Evolutionary conservation across 2,888 invertebrate genomes (phyloP), one percentile per base, ranked within the genome.

Genomic region (Taenaris catops): DNA sequence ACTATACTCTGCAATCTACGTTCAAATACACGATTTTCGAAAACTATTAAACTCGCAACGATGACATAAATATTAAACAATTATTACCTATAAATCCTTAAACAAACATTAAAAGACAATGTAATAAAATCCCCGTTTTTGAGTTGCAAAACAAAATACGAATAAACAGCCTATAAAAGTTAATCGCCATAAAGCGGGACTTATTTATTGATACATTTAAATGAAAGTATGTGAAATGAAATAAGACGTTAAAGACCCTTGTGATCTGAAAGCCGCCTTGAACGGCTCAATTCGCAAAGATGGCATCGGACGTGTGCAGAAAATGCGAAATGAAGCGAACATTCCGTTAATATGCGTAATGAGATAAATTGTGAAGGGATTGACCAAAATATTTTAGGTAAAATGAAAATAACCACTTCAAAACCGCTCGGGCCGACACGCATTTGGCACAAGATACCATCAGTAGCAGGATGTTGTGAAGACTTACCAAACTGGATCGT

Each of bases 261-360:
- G 25, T 19, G 21, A 27, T 50, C 40, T 51, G 51, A 44, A 51
- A 51, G 56, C 45, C 52, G 36, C 46, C 49, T 46, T 41, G 41
- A 44, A 70, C 65, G 61, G 60, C 70, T 78, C 66, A 72, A 73
- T 75, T 58, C 56, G 38, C 46, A 40, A 31, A 62, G 58, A 63
- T 60, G 68, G 63, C 59, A 60, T 64, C 58, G 55, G 51, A 51
- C 52, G 61, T 65, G 52, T 52, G 50, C 54, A 58, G 45, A 53
- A 53, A 53, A 53, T 29, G 8, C 21, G 10, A 36, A 29, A 34
- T 20, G 50, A 58, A 55, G 28, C 21, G 25, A 33, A 42, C 59
- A 59, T 58, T 63, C 58, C 56, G 55, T 43, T 50, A 46, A 51
- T 47, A 41, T 37, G 38, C 20, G 34, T 38, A 51, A 48, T 41